Conservation (phyloP, 1,140 invertebrate species). For the Acromyrmex heyeri region DNA sequence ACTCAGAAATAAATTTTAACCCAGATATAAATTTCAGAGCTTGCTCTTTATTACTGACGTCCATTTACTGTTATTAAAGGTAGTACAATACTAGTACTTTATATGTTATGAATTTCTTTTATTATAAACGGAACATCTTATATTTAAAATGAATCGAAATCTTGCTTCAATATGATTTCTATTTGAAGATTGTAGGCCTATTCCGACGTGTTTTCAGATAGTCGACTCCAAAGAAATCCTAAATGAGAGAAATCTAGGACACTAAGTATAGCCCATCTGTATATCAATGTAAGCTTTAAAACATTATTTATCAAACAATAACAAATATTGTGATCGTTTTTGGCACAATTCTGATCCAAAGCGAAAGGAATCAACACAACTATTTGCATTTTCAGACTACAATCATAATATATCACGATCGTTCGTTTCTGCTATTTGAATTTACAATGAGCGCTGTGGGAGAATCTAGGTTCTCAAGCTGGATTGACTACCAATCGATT, state of each 20-base stretch:
- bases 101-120: no score
- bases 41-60: no score
- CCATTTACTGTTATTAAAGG: no score
- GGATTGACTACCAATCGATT: conserved; percentile 30
- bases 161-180: not conserved
- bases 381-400: not conserved
- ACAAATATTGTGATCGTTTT: not conserved
- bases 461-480: not conserved
- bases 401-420: not conserved
- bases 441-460: conserved; percentile 7
- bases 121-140: not conserved
- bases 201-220: not conserved
- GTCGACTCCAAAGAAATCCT: conserved; percentile 16
- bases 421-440: conserved; percentile 19
- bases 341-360: not conserved
- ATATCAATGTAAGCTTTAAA: not conserved
- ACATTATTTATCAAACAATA: not conserved
- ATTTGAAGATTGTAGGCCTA: not conserved
- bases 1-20: no score
- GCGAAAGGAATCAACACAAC: not conserved
- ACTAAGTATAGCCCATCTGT: not conserved
- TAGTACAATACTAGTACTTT: no score
- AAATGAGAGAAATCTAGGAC: conserved; percentile 29
- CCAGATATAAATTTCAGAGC: no score
- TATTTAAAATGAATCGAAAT: not conserved